Conservation (phyloP, 2,113 vertebrate genomes). For the Eretmochelys imbricata region DNA sequence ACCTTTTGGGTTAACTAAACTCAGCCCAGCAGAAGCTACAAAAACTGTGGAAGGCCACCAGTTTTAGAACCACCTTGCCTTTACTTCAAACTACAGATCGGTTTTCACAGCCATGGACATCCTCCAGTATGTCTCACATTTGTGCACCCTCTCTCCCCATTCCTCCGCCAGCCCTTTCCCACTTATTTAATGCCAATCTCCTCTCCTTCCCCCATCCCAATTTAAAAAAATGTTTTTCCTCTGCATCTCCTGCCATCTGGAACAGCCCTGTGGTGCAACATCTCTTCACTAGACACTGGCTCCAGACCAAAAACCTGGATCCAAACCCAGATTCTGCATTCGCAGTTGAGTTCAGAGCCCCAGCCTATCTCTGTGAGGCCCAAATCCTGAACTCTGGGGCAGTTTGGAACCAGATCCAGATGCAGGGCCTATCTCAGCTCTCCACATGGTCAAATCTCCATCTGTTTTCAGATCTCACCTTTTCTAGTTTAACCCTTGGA, state of each 20-base stretch:
- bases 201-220: neutral
- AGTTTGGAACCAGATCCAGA: neutral
- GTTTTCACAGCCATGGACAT: neutral
- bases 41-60: neutral
- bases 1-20: neutral
- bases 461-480: conserved; percentile 39
- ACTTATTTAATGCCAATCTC: neutral
- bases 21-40: neutral
- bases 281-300: neutral
- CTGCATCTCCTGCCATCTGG: neutral
- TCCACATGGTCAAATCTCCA: conserved; percentile 35
- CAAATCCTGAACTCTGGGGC: neutral
- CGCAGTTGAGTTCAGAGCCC: neutral
- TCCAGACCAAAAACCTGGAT: neutral
- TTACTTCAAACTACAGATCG: neutral
- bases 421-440: neutral
- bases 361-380: neutral
- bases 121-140: neutral
- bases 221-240: neutral
- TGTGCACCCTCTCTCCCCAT: neutral
- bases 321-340: neutral
- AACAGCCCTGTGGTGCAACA: neutral
- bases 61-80: neutral
- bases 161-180: neutral
- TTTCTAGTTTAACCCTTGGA: conserved; percentile 29